A percentile compares a stretch with the other conserved stretches of the same genome.
Evolutionary conservation across 2,797 vertebrate genomes (phyloP).

Genomic region (Gambelia wislizenii): DNA sequence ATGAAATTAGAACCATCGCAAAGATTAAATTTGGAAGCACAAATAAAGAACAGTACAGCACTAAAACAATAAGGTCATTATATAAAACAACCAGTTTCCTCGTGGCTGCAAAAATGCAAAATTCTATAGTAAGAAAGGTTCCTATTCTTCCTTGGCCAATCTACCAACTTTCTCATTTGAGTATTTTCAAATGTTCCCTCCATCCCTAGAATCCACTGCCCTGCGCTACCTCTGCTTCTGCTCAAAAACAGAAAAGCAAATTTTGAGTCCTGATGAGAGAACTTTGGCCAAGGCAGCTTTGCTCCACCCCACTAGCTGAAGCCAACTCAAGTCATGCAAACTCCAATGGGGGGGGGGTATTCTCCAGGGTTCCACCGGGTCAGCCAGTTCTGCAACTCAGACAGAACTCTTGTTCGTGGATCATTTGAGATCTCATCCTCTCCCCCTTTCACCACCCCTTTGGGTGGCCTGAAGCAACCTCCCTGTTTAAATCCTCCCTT

Average conservation of each 20-base stretch:
- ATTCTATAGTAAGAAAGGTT: too few relatives aligned
- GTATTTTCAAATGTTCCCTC: neutral
- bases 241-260: neutral
- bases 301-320: neutral
- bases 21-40: too few relatives aligned
- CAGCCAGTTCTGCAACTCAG: neutral
- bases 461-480: neutral
- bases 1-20: too few relatives aligned
- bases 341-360: neutral
- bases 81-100: too few relatives aligned
- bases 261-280: neutral
- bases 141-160: too few relatives aligned
- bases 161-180: too few relatives aligned
- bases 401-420: neutral
- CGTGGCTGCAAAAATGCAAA: too few relatives aligned
- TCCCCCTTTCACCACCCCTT: neutral
- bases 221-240: neutral
- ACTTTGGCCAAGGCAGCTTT: neutral
- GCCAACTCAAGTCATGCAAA: neutral
- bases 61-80: too few relatives aligned
- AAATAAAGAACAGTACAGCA: too few relatives aligned
- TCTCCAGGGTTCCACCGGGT: too few relatives aligned
- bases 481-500: neutral
- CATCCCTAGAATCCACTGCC: neutral
- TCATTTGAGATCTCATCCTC: neutral